phyloP scores from a whole-genome alignment of 1,140 invertebrate genomes.

The Archegozetes longisetosus region DNA sequence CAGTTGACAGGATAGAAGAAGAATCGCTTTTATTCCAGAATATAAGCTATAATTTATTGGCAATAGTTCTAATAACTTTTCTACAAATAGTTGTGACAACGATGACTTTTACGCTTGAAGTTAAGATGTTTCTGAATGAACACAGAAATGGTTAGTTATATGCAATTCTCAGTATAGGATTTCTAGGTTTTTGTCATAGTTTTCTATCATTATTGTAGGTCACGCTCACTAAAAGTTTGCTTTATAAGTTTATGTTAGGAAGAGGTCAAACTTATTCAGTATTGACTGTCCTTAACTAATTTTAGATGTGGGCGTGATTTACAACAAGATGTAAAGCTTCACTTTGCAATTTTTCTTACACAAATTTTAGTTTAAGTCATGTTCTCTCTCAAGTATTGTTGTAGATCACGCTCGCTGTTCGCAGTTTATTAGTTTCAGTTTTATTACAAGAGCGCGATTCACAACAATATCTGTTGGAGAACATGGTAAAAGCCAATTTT shows the following conservation, averaged over 20 bases:
- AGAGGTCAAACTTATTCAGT: neutral
- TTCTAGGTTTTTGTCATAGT: neutral
- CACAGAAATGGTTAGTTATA: constrained; percentile 7
- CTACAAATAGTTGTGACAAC: neutral
- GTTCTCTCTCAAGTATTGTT: too few relatives aligned
- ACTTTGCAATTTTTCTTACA: neutral
- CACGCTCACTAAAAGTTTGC: neutral
- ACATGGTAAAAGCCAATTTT: neutral
- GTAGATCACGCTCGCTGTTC: too few relatives aligned
- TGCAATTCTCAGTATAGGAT: neutral
- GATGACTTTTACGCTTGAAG: neutral
- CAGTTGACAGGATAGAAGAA: neutral
- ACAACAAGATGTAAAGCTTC: neutral
- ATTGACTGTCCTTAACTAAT: neutral
- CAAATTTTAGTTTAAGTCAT: neutral
- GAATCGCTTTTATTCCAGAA: neutral
- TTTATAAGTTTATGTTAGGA: neutral
- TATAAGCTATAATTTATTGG: constrained; percentile 5
- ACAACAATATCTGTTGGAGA: neutral
- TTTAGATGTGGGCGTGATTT: neutral
- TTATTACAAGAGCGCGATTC: neutral
- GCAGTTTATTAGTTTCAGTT: neutral
- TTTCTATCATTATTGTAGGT: neutral
- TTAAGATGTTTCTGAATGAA: constrained; percentile 5
- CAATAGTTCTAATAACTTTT: neutral